Conservation (phyloP, 2,797 vertebrate species). For the Chaenodraco wilsoni region DNA sequence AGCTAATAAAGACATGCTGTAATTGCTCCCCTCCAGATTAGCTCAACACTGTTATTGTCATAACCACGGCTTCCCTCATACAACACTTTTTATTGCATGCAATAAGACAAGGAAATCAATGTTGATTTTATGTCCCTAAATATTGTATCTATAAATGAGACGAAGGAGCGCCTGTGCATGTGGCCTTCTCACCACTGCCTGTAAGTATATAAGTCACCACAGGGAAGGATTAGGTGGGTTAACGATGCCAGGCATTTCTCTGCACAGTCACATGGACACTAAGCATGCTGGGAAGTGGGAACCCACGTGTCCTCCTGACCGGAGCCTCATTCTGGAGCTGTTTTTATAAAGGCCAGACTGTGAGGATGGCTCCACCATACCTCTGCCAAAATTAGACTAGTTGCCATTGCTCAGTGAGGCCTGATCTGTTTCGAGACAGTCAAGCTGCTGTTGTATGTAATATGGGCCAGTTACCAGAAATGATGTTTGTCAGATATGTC, state of each 20-base stretch:
- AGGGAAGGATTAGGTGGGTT: conserved; percentile 78
- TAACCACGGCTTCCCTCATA: neutral
- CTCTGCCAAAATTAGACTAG: conserved; percentile 61
- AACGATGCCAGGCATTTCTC: conserved; percentile 71
- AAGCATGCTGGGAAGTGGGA: conserved; percentile 80
- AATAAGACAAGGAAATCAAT: conserved; percentile 28
- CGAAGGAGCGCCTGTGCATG: conserved; percentile 27
- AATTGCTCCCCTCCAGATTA: conserved; percentile 25
- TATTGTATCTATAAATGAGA: neutral
- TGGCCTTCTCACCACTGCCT: conserved; percentile 53
- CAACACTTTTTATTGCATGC: conserved; percentile 19
- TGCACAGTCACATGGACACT: conserved; percentile 72
- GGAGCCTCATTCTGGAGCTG: conserved; percentile 50
- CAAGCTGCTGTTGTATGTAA: conserved; percentile 40
- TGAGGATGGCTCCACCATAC: conserved; percentile 37
- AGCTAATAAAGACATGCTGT: conserved; percentile 33
- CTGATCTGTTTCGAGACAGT: conserved; percentile 33
- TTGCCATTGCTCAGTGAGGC: conserved; percentile 31
- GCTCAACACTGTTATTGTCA: neutral
- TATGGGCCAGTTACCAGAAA: conserved; percentile 33
- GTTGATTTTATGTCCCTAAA: conserved; percentile 1
- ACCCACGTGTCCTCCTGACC: conserved; percentile 43
- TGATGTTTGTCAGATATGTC: conserved; percentile 25
- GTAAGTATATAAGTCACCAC: conserved; percentile 68
- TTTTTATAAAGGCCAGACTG: conserved; percentile 50